Evolutionary conservation across 2,888 invertebrate genomes (phyloP), one percentile per base, ranked within the genome.

Genomic region (Eugnorisma glareosa): DNA sequence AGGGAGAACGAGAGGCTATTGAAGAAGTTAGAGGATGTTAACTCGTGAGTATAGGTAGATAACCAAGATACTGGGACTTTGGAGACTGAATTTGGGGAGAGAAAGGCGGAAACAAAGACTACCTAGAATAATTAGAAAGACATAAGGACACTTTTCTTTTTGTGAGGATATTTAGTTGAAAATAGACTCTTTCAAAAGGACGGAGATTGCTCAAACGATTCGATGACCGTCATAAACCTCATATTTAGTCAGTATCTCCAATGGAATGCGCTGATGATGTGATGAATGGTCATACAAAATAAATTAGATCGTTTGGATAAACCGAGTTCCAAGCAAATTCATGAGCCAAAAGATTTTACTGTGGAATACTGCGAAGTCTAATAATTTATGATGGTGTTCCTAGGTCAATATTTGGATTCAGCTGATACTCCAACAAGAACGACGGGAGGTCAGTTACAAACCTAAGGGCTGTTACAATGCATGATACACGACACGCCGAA

Each of bases 1-100:
- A 96, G 98, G 75, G 99, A 99, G 94, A 99, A 99, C 91, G 99
- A 99, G 93, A 96, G 98, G 73, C 96, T 99, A 79, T 94, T 98
- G 73, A 98, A 98, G 93, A 99, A 99, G 94, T 95, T 99, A 73
- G 99, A 99, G 93, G 98, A 98, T 94, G 98, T 98, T 77, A 98
- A 98, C 94, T 97, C 98, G 98, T 98, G 96, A 97, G 98, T 97
- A 81, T 82, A 70, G 93, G 98, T 79, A 78, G 64, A 81, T 81
- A 59, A 48, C n/a, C 15, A 6, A 37, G n/a, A 45, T 71, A 21
- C 13, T 43, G 37, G 24, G 21, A 3, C 10, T 61, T 24, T 59
- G 57, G 10, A 63, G 4, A 4, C 11, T 63, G 40, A 43, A 31
- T 31, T 63, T n/a, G 28, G 2, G 21, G 21, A 28, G 28, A 73